Conservation (phyloP, 2,797 vertebrate genomes). For the Aulostomus chinensis region DNA sequence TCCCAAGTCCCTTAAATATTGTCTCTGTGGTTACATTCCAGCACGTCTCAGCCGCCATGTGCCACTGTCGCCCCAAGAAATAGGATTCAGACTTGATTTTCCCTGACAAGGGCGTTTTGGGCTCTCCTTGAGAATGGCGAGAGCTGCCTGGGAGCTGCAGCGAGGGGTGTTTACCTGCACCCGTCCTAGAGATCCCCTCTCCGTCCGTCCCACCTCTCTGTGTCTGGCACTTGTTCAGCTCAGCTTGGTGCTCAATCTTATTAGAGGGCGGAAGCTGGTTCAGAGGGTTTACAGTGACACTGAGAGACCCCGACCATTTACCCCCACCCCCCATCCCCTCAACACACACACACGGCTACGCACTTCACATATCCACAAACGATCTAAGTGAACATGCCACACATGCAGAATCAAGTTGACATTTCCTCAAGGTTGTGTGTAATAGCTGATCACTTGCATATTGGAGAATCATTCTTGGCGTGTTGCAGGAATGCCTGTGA, state of each 20-base stretch:
- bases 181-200: conserved; percentile 50
- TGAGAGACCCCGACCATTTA: conserved; percentile 47
- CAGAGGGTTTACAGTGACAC: conserved; percentile 59
- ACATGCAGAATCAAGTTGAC: conserved; percentile 41
- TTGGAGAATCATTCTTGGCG: conserved; percentile 49
- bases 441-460: conserved; percentile 57
- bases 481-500: conserved; percentile 41
- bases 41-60: conserved; percentile 54
- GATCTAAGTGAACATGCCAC: conserved; percentile 21
- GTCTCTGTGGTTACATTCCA: conserved; percentile 37
- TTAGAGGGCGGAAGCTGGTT: conserved; percentile 68
- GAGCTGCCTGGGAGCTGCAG: no score
- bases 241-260: conserved; percentile 68
- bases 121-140: conserved; percentile 70
- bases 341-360: conserved; percentile 26
- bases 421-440: conserved; percentile 66
- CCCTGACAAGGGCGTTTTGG: conserved; percentile 72
- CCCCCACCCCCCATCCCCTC: neutral
- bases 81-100: conserved; percentile 81
- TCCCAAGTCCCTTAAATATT: conserved; percentile 13
- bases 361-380: conserved; percentile 30
- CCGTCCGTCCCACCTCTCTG: conserved; percentile 54
- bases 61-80: conserved; percentile 71
- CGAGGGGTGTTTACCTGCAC: no score
- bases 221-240: conserved; percentile 70